Percentiles rank a stretch among this genome's conserved stretches.
Evolutionary conservation across 2,113 vertebrate species (phyloP).

Genomic region (Sturnira hondurensis): DNA sequence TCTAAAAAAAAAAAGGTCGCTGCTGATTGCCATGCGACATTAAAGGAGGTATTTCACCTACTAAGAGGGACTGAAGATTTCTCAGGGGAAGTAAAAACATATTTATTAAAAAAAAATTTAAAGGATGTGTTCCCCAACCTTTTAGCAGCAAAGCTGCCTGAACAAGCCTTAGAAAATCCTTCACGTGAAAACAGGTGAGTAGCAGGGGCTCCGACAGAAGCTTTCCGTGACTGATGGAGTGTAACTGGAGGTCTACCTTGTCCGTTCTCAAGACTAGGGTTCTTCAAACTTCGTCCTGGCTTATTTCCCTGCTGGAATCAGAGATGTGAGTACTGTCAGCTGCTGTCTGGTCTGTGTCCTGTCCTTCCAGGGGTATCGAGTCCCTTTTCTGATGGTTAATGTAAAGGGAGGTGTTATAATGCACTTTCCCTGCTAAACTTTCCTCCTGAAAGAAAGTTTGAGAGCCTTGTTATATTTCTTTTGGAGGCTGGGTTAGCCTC

Average conservation of each 20-base stretch:
- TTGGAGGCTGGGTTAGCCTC: not conserved
- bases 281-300: slow-evolving; percentile 1
- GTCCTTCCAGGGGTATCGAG: not conserved
- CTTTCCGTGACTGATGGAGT: not conserved
- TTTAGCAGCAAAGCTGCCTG: not conserved
- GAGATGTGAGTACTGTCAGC: not conserved
- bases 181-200: not conserved
- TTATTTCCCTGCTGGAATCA: not conserved
- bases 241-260: not conserved
- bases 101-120: slow-evolving; percentile 20
- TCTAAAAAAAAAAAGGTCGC: slow-evolving; percentile 29
- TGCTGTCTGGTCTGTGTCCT: not conserved
- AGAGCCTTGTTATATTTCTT: not conserved
- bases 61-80: not conserved
- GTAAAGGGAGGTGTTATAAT: not conserved
- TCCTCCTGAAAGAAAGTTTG: not conserved
- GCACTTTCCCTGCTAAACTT: not conserved
- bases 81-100: not conserved
- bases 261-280: not conserved
- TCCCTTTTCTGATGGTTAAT: not conserved
- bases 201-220: slow-evolving; percentile 2
- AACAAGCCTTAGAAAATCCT: slow-evolving; percentile 32
- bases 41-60: slow-evolving; percentile 1
- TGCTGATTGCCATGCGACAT: not conserved
- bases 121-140: not conserved